These are phyloP conservation scores for Diabrotica virgifera DNA, from an alignment of 1,140 invertebrate genomes.

Conservation along the genomic window DNA sequence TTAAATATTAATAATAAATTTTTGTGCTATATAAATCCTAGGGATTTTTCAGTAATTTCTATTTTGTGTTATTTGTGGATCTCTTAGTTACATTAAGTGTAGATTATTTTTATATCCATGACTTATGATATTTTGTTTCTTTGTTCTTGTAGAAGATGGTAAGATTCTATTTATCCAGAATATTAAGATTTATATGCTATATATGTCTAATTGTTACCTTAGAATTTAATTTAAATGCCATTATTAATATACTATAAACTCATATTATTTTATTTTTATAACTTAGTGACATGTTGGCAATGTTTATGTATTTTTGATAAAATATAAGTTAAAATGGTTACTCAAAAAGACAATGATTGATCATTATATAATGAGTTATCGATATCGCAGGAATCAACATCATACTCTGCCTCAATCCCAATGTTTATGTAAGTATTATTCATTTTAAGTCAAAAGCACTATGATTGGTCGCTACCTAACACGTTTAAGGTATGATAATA, in stretches of 20 bases:
- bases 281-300: not conserved
- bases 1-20: constrained; percentile 5
- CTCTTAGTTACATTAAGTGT: constrained; percentile 11
- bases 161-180: no score
- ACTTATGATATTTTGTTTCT: constrained; percentile 15
- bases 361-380: no score
- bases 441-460: no score
- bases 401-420: no score
- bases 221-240: not conserved
- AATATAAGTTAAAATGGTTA: no score
- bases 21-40: constrained; percentile 9
- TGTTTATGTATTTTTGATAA: not conserved
- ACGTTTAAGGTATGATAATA: no score
- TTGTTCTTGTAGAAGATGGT: constrained; percentile 39
- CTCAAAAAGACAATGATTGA: no score
- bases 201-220: not conserved
- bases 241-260: not conserved
- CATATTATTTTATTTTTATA: constrained; percentile 4
- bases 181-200: not conserved
- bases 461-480: no score
- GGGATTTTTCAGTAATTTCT: constrained; percentile 13
- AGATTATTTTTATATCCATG: constrained; percentile 9
- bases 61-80: constrained; percentile 17
- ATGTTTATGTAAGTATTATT: no score
- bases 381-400: no score